Evolutionary conservation across 2,888 invertebrate genomes (phyloP).

Genomic region (Aspidiotus destructor): DNA sequence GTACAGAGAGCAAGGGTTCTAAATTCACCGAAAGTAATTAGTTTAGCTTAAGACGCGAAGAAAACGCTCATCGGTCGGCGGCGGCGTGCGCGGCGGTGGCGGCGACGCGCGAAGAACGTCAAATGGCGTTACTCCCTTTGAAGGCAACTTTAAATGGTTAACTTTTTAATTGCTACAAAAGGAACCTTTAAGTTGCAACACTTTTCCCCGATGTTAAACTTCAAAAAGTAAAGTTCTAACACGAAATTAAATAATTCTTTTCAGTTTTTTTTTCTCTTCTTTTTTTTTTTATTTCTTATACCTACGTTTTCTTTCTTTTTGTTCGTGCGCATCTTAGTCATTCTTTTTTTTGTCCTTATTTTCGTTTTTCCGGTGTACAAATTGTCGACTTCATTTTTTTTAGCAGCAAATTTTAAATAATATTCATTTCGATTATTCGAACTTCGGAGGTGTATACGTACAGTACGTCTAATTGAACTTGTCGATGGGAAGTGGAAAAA

Average conservation of each 20-base stretch:
- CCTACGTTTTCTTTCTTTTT: conserved; percentile 4
- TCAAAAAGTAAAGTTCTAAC: conserved; percentile 22
- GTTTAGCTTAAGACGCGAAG: conserved; percentile 22
- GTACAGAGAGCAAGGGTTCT: conserved; percentile 10
- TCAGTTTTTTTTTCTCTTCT: conserved; percentile 16
- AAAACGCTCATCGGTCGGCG: neutral
- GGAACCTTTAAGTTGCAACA: conserved; percentile 26
- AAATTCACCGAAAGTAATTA: conserved; percentile 28
- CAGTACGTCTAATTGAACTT: too few relatives aligned
- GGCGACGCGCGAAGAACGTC: conserved; percentile 16
- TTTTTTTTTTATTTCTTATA: neutral
- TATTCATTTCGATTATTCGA: too few relatives aligned
- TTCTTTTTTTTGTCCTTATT: conserved; percentile 19
- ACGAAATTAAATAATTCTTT: conserved; percentile 30
- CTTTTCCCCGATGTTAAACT: conserved; percentile 27
- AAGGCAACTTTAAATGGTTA: conserved; percentile 28
- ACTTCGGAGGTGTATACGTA: too few relatives aligned
- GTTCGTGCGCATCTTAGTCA: neutral
- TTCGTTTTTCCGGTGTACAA: neutral
- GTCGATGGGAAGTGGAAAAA: too few relatives aligned
- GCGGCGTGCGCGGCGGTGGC: conserved; percentile 7
- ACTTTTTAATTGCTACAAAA: conserved; percentile 33
- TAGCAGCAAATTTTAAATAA: too few relatives aligned
- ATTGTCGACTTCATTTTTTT: too few relatives aligned
- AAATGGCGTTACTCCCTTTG: conserved; percentile 28